Base-by-base conservation (phyloP, 2,888 invertebrate species). In the Hipparchia sbordonii region DNA sequence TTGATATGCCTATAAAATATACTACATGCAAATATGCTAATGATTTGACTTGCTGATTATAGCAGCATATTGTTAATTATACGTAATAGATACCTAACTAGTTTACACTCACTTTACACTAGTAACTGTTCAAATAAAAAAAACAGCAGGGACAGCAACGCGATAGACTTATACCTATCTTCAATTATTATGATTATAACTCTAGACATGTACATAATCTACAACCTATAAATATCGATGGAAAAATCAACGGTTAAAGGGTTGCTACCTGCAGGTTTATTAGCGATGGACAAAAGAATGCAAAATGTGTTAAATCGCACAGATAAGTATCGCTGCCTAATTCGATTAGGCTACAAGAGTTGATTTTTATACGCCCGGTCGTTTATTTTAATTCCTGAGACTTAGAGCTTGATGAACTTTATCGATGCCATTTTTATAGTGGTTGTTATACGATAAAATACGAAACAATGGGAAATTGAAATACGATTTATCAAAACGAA, bases 341-440 rank as follows among this genome's bases (percentile, higher is more conserved):
- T 93, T 92, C 92, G 92, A 93, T 93, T 93, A 93, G 90, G 86
- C 86, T 82, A 89, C 89, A 89, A 86, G 88, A 92, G 90, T 91
- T 90, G 92, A 91, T 91, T 93, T 91, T 92, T 90, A 92, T 91
- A 87, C 85, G 89, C 87, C 84, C 87, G 85, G 84, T 89, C 90
- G 84, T 90, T 92, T 91, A 91, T 91, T 89, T 92, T 89, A 90
- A 91, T 72, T 74, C 70, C 67, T 87, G 84, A 79, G 80, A 80
- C 78, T 78, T 80, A 83, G 85, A 88, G 39, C 39, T 39, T 39
- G 89, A 80, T 82, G 88, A 72, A 73, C 67, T 72, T 57, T 12
- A 6, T 67, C 57, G 57, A 67, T 67, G 6, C 33, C 54, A 39
- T 66, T 66, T 33, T 66, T 10, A 23, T 12, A n/a, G 60, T 45